These are phyloP conservation scores for Columba livia DNA, from an alignment of 2,113 vertebrate genomes.

Conservation along the genomic window DNA sequence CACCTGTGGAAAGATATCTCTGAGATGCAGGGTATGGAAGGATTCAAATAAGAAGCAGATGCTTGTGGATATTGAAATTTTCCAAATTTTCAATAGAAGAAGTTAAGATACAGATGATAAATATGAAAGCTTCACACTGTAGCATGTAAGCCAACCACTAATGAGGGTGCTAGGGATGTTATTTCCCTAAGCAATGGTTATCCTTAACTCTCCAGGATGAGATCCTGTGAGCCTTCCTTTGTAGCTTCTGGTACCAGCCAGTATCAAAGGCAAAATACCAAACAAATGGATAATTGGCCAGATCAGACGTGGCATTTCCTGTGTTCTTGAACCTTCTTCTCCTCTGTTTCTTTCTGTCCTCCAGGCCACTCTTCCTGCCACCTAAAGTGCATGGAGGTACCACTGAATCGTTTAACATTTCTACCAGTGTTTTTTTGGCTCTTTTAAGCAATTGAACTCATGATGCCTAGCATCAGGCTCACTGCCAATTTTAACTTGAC, in stretches of 20 bases:
- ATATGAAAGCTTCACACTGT: not conserved
- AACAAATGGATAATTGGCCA: not conserved
- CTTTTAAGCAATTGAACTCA: conserved; percentile 38
- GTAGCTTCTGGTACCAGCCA: not conserved
- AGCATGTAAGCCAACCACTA: not conserved
- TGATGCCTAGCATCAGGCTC: not conserved
- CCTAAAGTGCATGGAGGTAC: not conserved
- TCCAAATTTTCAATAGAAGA: not conserved
- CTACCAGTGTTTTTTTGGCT: not conserved
- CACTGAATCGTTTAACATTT: conserved; percentile 23
- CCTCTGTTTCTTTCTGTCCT: not conserved
- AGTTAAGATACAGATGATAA: conserved; percentile 1
- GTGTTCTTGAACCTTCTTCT: not conserved
- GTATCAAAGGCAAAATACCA: not conserved
- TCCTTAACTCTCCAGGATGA: not conserved
- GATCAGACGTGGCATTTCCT: not conserved
- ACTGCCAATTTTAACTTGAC: conserved; percentile 53
- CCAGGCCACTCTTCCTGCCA: not conserved
- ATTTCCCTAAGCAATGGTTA: conserved; percentile 14
- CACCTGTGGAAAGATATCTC: conserved; percentile 43
- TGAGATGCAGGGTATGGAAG: not conserved
- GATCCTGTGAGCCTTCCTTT: not conserved
- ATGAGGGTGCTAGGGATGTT: not conserved
- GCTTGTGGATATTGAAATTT: conserved; percentile 9
- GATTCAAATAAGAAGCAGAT: conserved; percentile 5